A percentile compares a stretch with the other conserved stretches of the same genome.
Conservation (phyloP, 30 jellyfish, hydroid and myxozoan species). For the Mastigias papua region DNA sequence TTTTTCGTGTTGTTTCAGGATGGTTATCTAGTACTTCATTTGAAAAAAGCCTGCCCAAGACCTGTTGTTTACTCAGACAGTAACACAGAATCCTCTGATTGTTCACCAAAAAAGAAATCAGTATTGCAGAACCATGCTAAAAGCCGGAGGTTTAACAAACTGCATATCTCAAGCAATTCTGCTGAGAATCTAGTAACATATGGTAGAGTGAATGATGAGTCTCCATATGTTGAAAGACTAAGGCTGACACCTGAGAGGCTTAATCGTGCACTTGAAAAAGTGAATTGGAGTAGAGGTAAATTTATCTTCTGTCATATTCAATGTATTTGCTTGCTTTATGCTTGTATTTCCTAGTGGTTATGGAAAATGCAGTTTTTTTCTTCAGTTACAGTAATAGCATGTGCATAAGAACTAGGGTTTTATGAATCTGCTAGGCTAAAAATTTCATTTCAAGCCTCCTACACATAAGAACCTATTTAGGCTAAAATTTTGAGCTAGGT, state of each 20-base stretch:
- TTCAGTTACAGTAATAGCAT: too few relatives aligned
- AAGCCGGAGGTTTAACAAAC: neutral
- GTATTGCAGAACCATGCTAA: neutral
- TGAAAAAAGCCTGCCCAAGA: slow-evolving; percentile 17
- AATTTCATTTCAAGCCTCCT: too few relatives aligned
- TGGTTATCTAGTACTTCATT: slow-evolving; percentile 8
- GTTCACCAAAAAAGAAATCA: neutral
- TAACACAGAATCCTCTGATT: slow-evolving; percentile 8
- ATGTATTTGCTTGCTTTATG: too few relatives aligned
- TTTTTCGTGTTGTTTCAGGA: slow-evolving; percentile 4
- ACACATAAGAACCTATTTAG: too few relatives aligned
- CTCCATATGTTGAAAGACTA: slow-evolving; percentile 7
- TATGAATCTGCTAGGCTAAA: too few relatives aligned
- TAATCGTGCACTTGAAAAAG: neutral
- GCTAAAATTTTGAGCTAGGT: too few relatives aligned
- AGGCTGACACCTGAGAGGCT: slow-evolving; percentile 55
- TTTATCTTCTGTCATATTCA: neutral
- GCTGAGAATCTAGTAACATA: neutral
- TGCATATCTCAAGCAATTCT: neutral
- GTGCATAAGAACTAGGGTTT: too few relatives aligned
- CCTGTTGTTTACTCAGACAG: neutral
- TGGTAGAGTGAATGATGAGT: neutral
- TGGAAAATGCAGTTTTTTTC: too few relatives aligned
- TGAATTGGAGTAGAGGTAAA: neutral
- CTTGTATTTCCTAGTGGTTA: too few relatives aligned